These are phyloP conservation scores for Xestia xanthographa DNA, from an alignment of 2,888 invertebrate species.

Conservation along the genomic window DNA sequence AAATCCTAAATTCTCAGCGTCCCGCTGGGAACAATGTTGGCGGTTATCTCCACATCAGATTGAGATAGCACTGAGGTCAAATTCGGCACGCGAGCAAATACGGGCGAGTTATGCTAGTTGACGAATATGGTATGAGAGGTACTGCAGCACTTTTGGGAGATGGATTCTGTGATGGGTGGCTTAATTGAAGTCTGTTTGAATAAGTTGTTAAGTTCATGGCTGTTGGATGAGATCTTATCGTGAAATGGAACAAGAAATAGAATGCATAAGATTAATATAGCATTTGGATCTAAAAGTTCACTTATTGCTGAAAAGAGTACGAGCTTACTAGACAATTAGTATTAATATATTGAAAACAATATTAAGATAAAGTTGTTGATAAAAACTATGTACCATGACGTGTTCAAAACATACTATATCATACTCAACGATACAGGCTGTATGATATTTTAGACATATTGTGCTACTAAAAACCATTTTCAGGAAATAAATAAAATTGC, in stretches of 20 bases:
- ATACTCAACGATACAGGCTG: neutral
- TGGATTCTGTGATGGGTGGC: conserved; percentile 55
- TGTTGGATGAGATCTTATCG: conserved; percentile 17
- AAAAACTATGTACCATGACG: no score
- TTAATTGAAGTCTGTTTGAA: conserved; percentile 45
- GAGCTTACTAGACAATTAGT: neutral
- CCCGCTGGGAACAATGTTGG: conserved; percentile 87
- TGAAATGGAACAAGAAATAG: neutral
- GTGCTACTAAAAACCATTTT: neutral
- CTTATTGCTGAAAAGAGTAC: neutral
- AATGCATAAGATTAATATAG: neutral
- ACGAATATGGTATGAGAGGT: conserved; percentile 77
- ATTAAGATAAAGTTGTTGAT: neutral
- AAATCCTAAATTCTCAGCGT: conserved; percentile 72
- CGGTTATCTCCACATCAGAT: conserved; percentile 87
- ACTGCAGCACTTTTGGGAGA: conserved; percentile 64
- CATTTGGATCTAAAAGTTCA: neutral
- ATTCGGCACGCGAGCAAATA: conserved; percentile 84
- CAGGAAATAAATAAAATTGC: conserved; percentile 30
- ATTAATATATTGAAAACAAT: no score
- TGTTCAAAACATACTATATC: neutral
- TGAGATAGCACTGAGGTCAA: conserved; percentile 87
- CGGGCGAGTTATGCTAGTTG: conserved; percentile 74
- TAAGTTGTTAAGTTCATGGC: conserved; percentile 44
- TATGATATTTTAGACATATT: neutral